Evolutionary conservation across 2,888 invertebrate genomes (phyloP), one percentile per base, ranked within the genome.

Genomic region (Eurytoma adleriae): DNA sequence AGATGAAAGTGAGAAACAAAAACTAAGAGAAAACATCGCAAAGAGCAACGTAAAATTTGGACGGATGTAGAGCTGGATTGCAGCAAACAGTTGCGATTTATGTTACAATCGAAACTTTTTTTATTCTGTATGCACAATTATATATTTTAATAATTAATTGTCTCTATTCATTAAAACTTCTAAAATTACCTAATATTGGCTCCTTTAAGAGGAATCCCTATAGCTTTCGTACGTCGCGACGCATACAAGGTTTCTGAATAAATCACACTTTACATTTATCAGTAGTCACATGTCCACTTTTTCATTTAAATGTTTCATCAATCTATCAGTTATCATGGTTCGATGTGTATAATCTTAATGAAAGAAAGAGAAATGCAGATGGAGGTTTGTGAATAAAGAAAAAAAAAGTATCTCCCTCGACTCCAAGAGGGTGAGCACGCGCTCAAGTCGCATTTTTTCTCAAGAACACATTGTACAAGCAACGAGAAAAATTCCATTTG

Each of bases 11-110:
- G 10, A 40, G 40, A 40, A 40, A 40, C 7, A 40, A 40, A 40
- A 40, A 40, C 7, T 40, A 40, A 1, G 40, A 40, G 40, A 40
- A 40, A 40, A 40, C 40, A 40, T 40, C 40, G 40, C 40, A 40
- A 81, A 73, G 48, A 52, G 74, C 72, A 14, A 62, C 62, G 20
- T 64, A n/a, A 77, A 40, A 79, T 82, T 78, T 80, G 80, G 80
- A 82, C 82, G 80, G 82, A 80, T 69, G 80, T 78, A 82, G 80
- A 82, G 80, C 71, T 66, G 18, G 12, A 62, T 54, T 56, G 74
- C 78, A 82, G 80, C 78, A 82, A 82, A 82, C 78, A 68, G 77
- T 82, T 80, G 64, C 69, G 10, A 20, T 59, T 2, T 80, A 76
- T 82, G 24, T 75, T 78, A 80, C 80, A 79, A 82, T 79, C 62